phyloP scores from a whole-genome alignment of 1,140 invertebrate genomes.

The Apolygus lucorum region DNA sequence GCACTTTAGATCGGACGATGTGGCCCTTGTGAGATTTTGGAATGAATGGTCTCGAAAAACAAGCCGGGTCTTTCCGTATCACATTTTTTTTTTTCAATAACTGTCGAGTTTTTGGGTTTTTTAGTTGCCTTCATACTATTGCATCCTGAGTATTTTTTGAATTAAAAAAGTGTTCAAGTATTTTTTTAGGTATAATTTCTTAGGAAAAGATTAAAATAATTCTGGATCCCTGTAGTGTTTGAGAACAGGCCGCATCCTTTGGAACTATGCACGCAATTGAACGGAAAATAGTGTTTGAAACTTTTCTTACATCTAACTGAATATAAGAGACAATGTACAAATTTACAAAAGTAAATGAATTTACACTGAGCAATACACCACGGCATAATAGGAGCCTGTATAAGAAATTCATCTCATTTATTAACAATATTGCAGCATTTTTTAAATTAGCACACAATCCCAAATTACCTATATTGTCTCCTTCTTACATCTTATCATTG shows the following conservation, averaged over 20 bases:
- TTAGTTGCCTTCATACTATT: slow-evolving; percentile 38
- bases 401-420: background rate
- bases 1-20: slow-evolving; percentile 38
- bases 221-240: slow-evolving; percentile 28
- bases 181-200: slow-evolving; percentile 31
- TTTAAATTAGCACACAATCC: slow-evolving; percentile 6
- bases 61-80: slow-evolving; percentile 30
- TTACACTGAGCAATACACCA: slow-evolving; percentile 30
- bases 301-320: slow-evolving; percentile 11
- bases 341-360: slow-evolving; percentile 21
- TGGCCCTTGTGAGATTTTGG: slow-evolving; percentile 33
- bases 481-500: slow-evolving; percentile 10
- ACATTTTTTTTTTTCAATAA: slow-evolving; percentile 34
- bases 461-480: slow-evolving; percentile 10
- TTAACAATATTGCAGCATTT: background rate
- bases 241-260: slow-evolving; percentile 29
- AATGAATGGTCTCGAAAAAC: slow-evolving; percentile 36
- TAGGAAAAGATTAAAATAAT: slow-evolving; percentile 25
- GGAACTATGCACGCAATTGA: slow-evolving; percentile 27
- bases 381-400: background rate
- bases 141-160: slow-evolving; percentile 28
- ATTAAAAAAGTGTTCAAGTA: slow-evolving; percentile 30
- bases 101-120: slow-evolving; percentile 33
- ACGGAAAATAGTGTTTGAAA: slow-evolving; percentile 4
- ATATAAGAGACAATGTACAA: slow-evolving; percentile 12